These are phyloP conservation scores for Anniella stebbinsi DNA, from an alignment of 2,797 vertebrate species.

Conservation along the genomic window DNA sequence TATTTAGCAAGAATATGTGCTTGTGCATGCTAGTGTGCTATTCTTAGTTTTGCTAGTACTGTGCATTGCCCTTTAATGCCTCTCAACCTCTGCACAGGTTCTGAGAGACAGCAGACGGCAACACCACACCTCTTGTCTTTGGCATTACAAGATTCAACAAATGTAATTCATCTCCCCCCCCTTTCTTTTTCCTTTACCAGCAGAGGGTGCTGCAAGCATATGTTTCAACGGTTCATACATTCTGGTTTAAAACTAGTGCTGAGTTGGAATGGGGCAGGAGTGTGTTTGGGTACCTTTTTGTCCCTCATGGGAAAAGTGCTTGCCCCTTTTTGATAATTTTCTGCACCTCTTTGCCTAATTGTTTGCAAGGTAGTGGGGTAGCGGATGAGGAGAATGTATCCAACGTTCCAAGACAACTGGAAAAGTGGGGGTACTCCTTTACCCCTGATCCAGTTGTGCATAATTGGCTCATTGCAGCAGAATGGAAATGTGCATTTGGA, in stretches of 20 bases:
- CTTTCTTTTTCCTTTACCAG: neutral
- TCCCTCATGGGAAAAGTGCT: neutral
- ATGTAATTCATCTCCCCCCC: neutral
- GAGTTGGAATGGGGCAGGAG: neutral
- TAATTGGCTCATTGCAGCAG: neutral
- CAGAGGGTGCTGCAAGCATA: constrained; percentile 58
- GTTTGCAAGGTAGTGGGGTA: neutral
- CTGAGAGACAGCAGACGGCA: neutral
- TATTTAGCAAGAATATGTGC: neutral
- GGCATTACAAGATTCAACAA: neutral
- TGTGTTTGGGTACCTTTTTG: neutral
- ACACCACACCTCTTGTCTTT: rapidly evolving
- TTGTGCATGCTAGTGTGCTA: neutral
- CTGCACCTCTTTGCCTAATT: neutral
- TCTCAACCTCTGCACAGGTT: rapidly evolving
- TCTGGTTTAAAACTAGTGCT: neutral
- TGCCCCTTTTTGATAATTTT: neutral
- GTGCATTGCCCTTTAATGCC: neutral
- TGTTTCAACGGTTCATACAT: neutral
- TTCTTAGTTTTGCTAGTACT: neutral
- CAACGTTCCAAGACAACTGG: neutral
- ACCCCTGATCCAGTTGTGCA: too few relatives aligned
- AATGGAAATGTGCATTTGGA: neutral
- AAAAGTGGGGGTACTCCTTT: neutral
- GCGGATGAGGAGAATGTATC: neutral